These are phyloP conservation scores for Scaptomyza flava DNA, from an alignment of 2,888 invertebrate genomes.

Conservation along the genomic window DNA sequence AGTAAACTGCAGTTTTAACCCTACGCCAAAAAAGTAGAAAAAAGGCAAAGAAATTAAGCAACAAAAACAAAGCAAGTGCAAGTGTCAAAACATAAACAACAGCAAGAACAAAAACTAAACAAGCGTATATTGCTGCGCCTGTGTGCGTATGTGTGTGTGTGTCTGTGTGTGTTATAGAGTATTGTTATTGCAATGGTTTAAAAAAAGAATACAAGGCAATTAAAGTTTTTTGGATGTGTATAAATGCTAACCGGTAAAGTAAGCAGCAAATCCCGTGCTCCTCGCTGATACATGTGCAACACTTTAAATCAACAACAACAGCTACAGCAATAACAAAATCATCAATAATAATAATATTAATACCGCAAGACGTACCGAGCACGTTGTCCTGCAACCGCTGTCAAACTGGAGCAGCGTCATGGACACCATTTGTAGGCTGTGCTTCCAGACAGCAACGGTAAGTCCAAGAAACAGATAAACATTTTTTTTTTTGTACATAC, in stretches of 20 bases:
- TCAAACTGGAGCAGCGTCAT: constrained; percentile 74
- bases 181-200: constrained; percentile 57
- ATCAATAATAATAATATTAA: constrained; percentile 41
- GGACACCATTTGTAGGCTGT: constrained; percentile 84
- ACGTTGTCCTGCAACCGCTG: constrained; percentile 67
- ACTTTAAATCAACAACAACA: constrained; percentile 24
- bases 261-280: constrained; percentile 28
- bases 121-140: constrained; percentile 49
- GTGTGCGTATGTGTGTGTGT: constrained; percentile 29
- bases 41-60: constrained; percentile 64
- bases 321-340: constrained; percentile 22
- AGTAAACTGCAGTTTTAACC: constrained; percentile 66
- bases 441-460: constrained; percentile 84
- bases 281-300: constrained; percentile 35
- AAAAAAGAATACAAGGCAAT: constrained; percentile 55
- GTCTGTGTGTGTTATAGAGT: constrained; percentile 36
- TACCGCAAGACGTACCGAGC: constrained; percentile 48
- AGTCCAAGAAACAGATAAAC: constrained; percentile 31
- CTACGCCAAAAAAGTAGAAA: constrained; percentile 54
- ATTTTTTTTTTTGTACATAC: constrained; percentile 4
- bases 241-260: constrained; percentile 70
- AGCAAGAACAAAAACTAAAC: constrained; percentile 56
- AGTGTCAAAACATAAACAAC: constrained; percentile 78
- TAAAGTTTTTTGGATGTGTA: constrained; percentile 48
- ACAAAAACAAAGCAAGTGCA: constrained; percentile 69